These are phyloP conservation scores for Heliconius erato DNA, from an alignment of 2,888 invertebrate species.

Conservation along the genomic window DNA sequence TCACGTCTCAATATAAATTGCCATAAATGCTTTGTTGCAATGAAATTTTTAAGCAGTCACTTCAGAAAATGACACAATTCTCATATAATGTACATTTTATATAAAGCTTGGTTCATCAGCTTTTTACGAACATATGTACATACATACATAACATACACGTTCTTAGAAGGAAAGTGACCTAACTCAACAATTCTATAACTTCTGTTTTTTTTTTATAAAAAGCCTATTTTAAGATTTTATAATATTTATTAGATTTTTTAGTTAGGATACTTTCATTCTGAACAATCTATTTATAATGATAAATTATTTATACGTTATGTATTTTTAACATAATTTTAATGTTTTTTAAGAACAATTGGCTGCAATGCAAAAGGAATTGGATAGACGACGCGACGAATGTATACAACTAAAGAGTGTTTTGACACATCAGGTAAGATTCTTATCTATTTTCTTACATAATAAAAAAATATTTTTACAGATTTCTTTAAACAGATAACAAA, in stretches of 20 bases:
- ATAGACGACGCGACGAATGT: constrained; percentile 94
- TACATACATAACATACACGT: background rate
- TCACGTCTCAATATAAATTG: too few species aligned
- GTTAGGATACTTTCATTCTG: background rate
- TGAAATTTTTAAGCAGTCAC: background rate
- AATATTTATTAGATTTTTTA: background rate
- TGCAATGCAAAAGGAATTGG: constrained; percentile 93
- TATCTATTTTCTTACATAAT: background rate
- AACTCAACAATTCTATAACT: background rate
- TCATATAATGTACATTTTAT: background rate
- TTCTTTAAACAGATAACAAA: too few species aligned
- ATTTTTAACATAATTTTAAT: background rate
- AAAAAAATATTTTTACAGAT: background rate
- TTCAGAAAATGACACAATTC: background rate
- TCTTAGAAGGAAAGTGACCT: background rate
- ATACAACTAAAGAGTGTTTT: constrained; percentile 95
- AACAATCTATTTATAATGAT: background rate
- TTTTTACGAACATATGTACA: background rate
- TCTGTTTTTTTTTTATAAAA: background rate
- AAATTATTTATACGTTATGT: background rate
- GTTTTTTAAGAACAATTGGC: constrained; percentile 89
- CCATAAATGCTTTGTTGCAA: background rate
- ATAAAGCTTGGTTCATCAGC: background rate
- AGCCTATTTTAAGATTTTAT: too few species aligned
- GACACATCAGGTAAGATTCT: constrained; percentile 85